Conservation (phyloP, 2,113 vertebrate genomes). For the Gila orcuttii region DNA sequence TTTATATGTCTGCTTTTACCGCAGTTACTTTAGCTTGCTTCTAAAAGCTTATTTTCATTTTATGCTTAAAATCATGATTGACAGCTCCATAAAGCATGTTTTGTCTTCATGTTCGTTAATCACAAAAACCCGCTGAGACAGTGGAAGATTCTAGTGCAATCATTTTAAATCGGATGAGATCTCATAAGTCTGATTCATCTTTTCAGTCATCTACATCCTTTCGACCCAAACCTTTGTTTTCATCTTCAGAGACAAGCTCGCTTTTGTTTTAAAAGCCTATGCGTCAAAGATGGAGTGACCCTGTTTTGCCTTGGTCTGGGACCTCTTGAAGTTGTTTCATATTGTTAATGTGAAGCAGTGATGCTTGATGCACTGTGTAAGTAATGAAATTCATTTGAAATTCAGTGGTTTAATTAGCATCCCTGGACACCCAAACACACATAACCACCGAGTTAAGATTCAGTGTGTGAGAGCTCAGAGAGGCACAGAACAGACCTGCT, state of each 20-base stretch:
- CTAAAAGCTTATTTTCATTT: background rate
- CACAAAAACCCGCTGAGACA: background rate
- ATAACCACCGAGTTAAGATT: conserved; percentile 37
- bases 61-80: background rate
- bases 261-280: conserved; percentile 4
- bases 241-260: conserved; percentile 8
- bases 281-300: background rate
- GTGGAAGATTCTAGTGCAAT: background rate
- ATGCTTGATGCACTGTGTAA: conserved; percentile 18
- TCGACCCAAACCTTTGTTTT: conserved; percentile 36
- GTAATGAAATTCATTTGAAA: conserved; percentile 25
- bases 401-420: conserved; percentile 33
- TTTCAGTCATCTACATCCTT: conserved; percentile 4
- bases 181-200: conserved; percentile 35
- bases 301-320: conserved; percentile 1
- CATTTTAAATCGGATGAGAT: conserved; percentile 21
- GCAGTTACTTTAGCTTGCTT: background rate
- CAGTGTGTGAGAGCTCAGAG: conserved; percentile 1
- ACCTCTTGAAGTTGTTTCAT: conserved; percentile 27
- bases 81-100: background rate
- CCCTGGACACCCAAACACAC: background rate
- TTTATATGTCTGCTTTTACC: background rate
- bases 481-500: background rate
- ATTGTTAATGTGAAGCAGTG: conserved; percentile 1
- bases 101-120: background rate